Evolutionary conservation across 1,140 invertebrate species (phyloP).

Genomic region (Phymastichus coffea): DNA sequence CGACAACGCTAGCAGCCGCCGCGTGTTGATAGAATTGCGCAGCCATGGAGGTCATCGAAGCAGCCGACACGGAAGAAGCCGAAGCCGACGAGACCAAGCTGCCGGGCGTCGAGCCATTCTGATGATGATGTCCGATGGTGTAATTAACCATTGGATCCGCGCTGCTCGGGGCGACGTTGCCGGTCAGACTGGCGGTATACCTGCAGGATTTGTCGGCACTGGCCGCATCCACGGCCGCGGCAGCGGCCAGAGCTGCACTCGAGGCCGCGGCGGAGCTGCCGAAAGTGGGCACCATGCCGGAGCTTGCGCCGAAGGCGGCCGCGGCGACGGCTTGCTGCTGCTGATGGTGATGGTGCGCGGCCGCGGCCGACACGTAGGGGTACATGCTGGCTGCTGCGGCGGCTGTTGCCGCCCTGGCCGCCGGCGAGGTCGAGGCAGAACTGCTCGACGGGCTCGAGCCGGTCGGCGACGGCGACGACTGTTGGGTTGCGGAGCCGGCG

Average conservation of each 20-base stretch:
- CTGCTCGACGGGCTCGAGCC: conserved; percentile 54
- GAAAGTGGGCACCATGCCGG: conserved; percentile 69
- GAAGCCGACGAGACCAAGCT: conserved; percentile 61
- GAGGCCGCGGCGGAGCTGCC: conserved; percentile 59
- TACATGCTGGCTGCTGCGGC: conserved; percentile 65
- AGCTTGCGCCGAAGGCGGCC: conserved; percentile 65
- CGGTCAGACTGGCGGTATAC: conserved; percentile 68
- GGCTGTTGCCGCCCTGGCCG: conserved; percentile 61
- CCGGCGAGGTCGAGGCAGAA: conserved; percentile 59
- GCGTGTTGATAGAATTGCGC: conserved; percentile 86
- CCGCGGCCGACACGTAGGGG: conserved; percentile 68
- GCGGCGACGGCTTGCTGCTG: conserved; percentile 70
- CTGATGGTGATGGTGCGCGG: conserved; percentile 70
- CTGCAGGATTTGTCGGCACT: conserved; percentile 75
- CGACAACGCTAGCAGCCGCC: conserved; percentile 65
- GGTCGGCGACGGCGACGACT: conserved; percentile 52
- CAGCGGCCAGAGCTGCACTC: conserved; percentile 62
- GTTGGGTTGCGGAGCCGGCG: conserved; percentile 52
- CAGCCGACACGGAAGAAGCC: conserved; percentile 61
- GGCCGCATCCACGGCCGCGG: conserved; percentile 61
- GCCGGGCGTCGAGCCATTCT: conserved; percentile 64
- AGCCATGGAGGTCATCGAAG: conserved; percentile 75
- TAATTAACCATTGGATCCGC: conserved; percentile 81
- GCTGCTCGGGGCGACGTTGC: conserved; percentile 60
- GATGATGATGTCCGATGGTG: conserved; percentile 71